Conservation (phyloP, 2,797 vertebrate genomes). For the Gadopsis marmoratus region DNA sequence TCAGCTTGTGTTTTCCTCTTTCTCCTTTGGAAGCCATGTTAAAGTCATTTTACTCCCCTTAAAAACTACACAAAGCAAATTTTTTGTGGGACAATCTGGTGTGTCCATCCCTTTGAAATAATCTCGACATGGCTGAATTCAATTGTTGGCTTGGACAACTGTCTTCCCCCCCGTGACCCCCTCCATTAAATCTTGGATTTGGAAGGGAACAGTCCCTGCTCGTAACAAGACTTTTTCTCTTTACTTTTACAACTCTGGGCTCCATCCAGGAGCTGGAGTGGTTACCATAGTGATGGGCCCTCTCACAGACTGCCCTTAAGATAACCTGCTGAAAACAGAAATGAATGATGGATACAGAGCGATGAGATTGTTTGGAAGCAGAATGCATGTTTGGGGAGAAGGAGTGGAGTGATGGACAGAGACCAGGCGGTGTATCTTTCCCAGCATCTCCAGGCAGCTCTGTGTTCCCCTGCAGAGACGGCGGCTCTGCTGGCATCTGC, state of each 20-base stretch:
- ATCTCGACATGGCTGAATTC: conserved; percentile 46
- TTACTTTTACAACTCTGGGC: conserved; percentile 77
- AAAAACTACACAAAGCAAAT: conserved; percentile 22
- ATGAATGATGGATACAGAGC: conserved; percentile 66
- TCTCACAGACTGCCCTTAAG: conserved; percentile 59
- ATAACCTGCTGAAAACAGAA: conserved; percentile 75
- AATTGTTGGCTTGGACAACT: conserved; percentile 55
- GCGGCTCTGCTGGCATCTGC: conserved; percentile 39
- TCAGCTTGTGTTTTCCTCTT: conserved; percentile 39
- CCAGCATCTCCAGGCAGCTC: conserved; percentile 50
- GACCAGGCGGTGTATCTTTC: conserved; percentile 43
- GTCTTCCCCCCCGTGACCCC: conserved; percentile 30
- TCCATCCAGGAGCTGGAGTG: conserved; percentile 66
- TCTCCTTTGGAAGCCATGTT: conserved; percentile 22
- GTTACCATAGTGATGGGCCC: conserved; percentile 60
- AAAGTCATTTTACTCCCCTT: conserved; percentile 45
- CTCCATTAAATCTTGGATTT: conserved; percentile 68
- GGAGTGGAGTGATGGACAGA: conserved; percentile 69
- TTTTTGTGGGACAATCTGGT: conserved; percentile 40
- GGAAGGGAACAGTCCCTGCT: conserved; percentile 48
- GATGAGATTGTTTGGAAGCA: conserved; percentile 68
- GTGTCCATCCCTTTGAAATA: conserved; percentile 40
- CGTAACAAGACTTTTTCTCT: conserved; percentile 46
- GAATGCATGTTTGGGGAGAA: conserved; percentile 60
- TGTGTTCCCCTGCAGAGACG: conserved; percentile 32